Evolutionary conservation across 2,888 invertebrate genomes (phyloP).

Genomic region (Rhyacophila evoluta): DNA sequence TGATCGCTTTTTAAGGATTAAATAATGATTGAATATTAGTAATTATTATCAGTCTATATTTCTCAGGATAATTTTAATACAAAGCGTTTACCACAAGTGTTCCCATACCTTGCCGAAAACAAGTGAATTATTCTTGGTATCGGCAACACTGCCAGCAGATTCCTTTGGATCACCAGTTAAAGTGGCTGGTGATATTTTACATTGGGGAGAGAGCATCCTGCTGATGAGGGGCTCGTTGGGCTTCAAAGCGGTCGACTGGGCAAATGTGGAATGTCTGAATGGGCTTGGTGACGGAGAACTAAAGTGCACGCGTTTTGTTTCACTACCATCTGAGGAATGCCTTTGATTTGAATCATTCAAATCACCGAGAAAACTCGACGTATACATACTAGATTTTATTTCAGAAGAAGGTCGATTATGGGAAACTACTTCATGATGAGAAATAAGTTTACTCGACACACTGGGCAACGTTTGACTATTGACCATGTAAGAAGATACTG

Average conservation of each 20-base stretch:
- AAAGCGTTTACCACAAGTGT: neutral
- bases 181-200: neutral
- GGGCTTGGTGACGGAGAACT: conserved; percentile 65
- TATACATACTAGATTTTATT: neutral
- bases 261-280: conserved; percentile 58
- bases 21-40: too few relatives aligned
- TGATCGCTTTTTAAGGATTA: too few relatives aligned
- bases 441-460: neutral
- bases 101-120: conserved; percentile 69
- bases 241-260: conserved; percentile 61
- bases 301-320: conserved; percentile 68
- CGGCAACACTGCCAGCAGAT: conserved; percentile 59
- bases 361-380: neutral
- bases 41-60: conserved; percentile 4
- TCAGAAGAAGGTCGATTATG: neutral
- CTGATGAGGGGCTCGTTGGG: conserved; percentile 61
- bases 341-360: neutral
- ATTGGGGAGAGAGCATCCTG: conserved; percentile 45
- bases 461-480: neutral
- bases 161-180: conserved; percentile 54
- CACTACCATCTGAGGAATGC: neutral
- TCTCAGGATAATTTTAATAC: neutral
- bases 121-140: conserved; percentile 69
- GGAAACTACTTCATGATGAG: neutral
- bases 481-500: conserved; percentile 26